phyloP scores from a whole-genome alignment of 2,888 invertebrate genomes.

The Polydrusus cervinus region DNA sequence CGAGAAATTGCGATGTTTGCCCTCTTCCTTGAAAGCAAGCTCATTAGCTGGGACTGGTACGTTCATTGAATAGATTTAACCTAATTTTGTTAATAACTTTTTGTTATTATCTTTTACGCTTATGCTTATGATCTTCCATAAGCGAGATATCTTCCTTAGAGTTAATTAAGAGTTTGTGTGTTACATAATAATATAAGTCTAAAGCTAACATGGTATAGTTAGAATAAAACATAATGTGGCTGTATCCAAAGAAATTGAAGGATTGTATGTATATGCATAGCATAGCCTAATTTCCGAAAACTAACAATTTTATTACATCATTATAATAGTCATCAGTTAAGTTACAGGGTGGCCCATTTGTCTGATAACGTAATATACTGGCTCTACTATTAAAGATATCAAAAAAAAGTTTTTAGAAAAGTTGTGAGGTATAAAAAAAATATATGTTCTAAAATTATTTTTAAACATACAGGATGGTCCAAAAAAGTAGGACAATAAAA shows the following conservation, averaged over 20 bases:
- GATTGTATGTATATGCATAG: no score
- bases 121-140: slow-evolving; percentile 49
- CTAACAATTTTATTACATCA: no score
- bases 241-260: background rate
- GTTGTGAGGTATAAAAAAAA: no score
- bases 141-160: slow-evolving; percentile 39
- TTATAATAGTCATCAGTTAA: no score
- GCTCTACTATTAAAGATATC: no score
- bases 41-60: slow-evolving; percentile 48
- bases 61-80: slow-evolving; percentile 53
- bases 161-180: slow-evolving; percentile 46
- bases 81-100: slow-evolving; percentile 55
- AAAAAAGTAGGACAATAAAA: no score
- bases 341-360: no score
- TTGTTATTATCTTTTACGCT: slow-evolving; percentile 53
- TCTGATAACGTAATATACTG: no score
- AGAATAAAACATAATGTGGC: slow-evolving; percentile 24
- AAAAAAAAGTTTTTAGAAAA: no score
- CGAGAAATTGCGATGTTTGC: slow-evolving; percentile 50
- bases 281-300: no score
- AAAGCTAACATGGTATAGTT: slow-evolving; percentile 25
- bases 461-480: no score
- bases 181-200: slow-evolving; percentile 35
- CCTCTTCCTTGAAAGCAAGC: slow-evolving; percentile 47
- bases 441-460: no score